These are phyloP conservation scores for Abramis brama DNA, from an alignment of 2,113 vertebrate species.

Conservation along the genomic window DNA sequence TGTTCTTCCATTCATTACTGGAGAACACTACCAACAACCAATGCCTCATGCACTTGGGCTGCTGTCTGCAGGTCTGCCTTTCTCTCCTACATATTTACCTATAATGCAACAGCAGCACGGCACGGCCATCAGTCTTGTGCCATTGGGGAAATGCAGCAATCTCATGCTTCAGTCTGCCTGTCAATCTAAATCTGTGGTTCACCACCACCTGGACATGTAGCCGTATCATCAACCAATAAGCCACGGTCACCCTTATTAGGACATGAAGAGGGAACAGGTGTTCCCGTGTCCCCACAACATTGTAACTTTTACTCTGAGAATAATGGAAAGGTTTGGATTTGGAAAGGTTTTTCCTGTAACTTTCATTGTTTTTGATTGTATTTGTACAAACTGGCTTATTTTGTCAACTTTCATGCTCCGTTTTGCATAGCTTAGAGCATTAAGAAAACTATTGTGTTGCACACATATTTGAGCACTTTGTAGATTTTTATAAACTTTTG, in stretches of 20 bases:
- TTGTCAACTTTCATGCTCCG: neutral
- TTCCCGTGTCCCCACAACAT: neutral
- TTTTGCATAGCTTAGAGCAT: slow-evolving; percentile 8
- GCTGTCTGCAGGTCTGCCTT: slow-evolving; percentile 64
- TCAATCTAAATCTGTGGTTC: slow-evolving; percentile 57
- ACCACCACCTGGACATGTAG: slow-evolving; percentile 67
- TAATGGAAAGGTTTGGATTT: neutral
- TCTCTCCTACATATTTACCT: slow-evolving; percentile 70
- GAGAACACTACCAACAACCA: slow-evolving; percentile 61
- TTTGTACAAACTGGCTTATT: neutral
- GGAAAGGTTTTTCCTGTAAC: neutral
- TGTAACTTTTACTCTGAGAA: neutral
- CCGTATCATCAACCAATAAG: slow-evolving; percentile 17
- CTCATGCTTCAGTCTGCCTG: slow-evolving; percentile 63
- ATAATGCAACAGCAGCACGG: slow-evolving; percentile 68
- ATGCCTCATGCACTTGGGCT: slow-evolving; percentile 64
- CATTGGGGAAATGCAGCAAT: slow-evolving; percentile 64
- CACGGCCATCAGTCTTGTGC: slow-evolving; percentile 50
- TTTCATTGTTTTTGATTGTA: neutral
- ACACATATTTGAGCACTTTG: slow-evolving; percentile 35
- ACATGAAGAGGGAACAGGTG: neutral
- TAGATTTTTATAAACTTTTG: slow-evolving; percentile 6
- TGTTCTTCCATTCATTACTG: slow-evolving; percentile 59
- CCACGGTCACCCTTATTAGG: slow-evolving; percentile 1
- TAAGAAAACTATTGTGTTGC: slow-evolving; percentile 21